Conservation (phyloP, 2,797 vertebrate genomes). For the Gambusia yucatana region DNA sequence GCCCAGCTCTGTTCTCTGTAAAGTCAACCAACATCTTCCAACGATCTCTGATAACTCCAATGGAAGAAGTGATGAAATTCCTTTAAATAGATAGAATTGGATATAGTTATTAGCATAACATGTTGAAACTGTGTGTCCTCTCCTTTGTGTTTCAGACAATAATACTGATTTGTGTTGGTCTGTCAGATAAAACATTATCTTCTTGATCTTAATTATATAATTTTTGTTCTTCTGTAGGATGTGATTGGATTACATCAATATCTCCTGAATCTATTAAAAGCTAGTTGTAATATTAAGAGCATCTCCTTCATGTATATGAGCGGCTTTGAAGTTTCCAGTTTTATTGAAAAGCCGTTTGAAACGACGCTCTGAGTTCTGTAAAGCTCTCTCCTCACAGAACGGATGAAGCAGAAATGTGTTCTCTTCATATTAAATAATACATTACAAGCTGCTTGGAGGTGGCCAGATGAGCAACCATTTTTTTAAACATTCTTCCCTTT, state of each 20-base stretch:
- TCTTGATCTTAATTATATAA: not conserved
- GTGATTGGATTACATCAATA: not conserved
- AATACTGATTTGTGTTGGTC: not conserved
- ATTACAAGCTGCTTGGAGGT: constrained; percentile 1
- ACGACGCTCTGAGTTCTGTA: not conserved
- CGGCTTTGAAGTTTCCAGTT: not conserved
- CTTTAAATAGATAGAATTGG: not conserved
- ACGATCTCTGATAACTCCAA: not conserved
- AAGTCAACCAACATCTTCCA: not conserved
- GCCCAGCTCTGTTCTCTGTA: not conserved
- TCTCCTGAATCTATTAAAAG: not conserved
- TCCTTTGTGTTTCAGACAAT: not conserved
- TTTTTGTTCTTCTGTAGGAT: not conserved
- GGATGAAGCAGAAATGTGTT: not conserved
- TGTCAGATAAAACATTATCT: not conserved
- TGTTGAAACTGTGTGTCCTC: not conserved
- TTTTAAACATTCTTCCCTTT: not conserved
- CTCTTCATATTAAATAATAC: constrained; percentile 3
- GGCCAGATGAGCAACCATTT: not conserved
- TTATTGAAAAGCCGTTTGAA: not conserved
- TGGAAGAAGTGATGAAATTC: not conserved
- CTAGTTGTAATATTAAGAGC: not conserved
- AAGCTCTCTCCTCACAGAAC: not conserved
- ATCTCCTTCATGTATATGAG: not conserved
- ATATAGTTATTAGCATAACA: not conserved